These are phyloP conservation scores for Sebastes wilsoni DNA, from an alignment of 2,797 vertebrate species.

Conservation along the genomic window DNA sequence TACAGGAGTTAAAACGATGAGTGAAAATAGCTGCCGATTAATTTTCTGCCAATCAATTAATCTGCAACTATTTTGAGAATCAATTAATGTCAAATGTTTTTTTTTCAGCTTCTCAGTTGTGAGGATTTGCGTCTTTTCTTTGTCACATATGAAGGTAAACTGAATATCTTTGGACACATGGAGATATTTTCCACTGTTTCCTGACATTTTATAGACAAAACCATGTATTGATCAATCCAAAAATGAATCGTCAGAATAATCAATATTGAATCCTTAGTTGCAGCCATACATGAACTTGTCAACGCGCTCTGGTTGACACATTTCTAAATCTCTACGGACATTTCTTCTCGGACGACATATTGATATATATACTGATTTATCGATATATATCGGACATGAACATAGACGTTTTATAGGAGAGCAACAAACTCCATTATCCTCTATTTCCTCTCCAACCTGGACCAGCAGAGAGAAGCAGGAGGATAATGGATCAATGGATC, in stretches of 20 bases:
- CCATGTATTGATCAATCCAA: background rate
- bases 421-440: slow-evolving; percentile 13
- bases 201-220: background rate
- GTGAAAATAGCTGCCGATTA: no score
- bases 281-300: background rate
- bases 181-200: no score
- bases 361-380: background rate
- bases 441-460: background rate
- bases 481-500: slow-evolving; percentile 28
- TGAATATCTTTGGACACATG: no score
- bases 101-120: background rate
- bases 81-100: background rate
- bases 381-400: background rate
- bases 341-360: background rate
- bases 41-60: background rate
- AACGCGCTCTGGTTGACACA: background rate
- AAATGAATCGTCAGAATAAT: background rate
- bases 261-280: background rate
- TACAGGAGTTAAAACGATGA: no score
- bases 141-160: background rate
- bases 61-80: background rate
- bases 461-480: background rate
- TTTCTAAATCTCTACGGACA: background rate
- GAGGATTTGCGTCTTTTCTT: background rate
- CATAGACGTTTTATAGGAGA: slow-evolving; percentile 14